Evolutionary conservation across 2,113 vertebrate species (phyloP).

Genomic region (Paradoxurus hermaphroditus): DNA sequence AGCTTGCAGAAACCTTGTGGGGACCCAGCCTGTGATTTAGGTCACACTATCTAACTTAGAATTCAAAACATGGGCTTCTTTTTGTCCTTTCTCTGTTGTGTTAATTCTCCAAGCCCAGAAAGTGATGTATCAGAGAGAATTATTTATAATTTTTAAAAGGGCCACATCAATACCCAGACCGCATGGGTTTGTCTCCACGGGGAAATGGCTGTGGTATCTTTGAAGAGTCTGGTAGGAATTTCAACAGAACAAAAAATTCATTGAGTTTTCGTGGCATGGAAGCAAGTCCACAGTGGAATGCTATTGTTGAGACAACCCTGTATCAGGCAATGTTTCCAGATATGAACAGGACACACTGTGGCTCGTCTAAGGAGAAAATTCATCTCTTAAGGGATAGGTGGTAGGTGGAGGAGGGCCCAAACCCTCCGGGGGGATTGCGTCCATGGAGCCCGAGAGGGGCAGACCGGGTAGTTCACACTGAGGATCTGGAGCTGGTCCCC

Average conservation of each 20-base stretch:
- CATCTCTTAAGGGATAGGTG: background rate
- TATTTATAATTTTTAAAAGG: slow-evolving; percentile 69
- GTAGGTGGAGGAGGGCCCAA: background rate
- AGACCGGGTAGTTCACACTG: too few relatives aligned
- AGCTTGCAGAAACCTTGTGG: background rate
- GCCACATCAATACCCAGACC: slow-evolving; percentile 47
- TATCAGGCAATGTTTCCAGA: background rate
- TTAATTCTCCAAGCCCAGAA: slow-evolving; percentile 52
- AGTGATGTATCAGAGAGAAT: slow-evolving; percentile 65
- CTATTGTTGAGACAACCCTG: background rate
- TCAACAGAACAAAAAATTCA: slow-evolving; percentile 42
- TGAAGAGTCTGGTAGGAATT: slow-evolving; percentile 57
- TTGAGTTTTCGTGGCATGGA: background rate
- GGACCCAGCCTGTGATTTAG: background rate
- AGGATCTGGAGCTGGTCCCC: background rate
- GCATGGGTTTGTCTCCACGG: slow-evolving; percentile 41
- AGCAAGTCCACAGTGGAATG: slow-evolving; percentile 20
- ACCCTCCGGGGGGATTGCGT: background rate
- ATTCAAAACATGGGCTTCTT: slow-evolving; percentile 32
- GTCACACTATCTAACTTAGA: slow-evolving; percentile 18
- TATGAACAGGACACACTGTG: background rate
- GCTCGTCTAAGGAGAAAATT: background rate
- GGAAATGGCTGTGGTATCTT: slow-evolving; percentile 54
- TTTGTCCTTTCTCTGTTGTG: slow-evolving; percentile 42
- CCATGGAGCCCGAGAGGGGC: background rate